Percentiles rank a stretch among this genome's conserved stretches.
Conservation (phyloP, 2,797 vertebrate genomes). For the Phalanger gymnotis region DNA sequence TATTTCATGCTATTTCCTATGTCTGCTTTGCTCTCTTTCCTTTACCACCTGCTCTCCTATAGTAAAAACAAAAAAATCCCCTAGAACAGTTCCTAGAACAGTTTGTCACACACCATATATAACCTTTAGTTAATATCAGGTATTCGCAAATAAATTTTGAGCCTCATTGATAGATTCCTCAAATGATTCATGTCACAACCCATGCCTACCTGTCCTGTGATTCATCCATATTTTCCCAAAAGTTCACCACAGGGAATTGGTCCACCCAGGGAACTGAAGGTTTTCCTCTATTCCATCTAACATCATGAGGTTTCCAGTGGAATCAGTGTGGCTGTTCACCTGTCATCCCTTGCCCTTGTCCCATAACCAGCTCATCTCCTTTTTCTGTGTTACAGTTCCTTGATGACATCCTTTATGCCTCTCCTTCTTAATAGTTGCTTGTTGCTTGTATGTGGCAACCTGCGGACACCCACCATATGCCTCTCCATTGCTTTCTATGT, state of each 20-base stretch:
- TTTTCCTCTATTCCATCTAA: not conserved
- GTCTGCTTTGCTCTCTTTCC: no score
- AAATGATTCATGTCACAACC: not conserved
- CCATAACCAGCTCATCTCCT: no score
- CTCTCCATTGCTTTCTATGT: not conserved
- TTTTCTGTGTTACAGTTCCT: not conserved
- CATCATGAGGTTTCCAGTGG: not conserved
- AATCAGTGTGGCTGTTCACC: not conserved
- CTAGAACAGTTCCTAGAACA: no score
- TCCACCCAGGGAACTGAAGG: not conserved
- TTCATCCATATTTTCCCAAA: not conserved
- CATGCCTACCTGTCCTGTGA: not conserved
- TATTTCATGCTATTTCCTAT: no score
- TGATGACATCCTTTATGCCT: not conserved
- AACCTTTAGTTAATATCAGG: not conserved
- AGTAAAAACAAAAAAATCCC: no score
- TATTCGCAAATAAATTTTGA: not conserved
- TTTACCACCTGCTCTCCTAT: no score
- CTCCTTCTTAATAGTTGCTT: not conserved
- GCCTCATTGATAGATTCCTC: not conserved
- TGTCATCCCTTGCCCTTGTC: not conserved
- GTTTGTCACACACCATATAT: not conserved
- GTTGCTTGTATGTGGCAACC: not conserved
- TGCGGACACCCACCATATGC: not conserved
- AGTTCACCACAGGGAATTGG: not conserved